These are phyloP conservation scores for Porites lobata DNA, from an alignment of 92 coral and sea anemone species.

Conservation along the genomic window DNA sequence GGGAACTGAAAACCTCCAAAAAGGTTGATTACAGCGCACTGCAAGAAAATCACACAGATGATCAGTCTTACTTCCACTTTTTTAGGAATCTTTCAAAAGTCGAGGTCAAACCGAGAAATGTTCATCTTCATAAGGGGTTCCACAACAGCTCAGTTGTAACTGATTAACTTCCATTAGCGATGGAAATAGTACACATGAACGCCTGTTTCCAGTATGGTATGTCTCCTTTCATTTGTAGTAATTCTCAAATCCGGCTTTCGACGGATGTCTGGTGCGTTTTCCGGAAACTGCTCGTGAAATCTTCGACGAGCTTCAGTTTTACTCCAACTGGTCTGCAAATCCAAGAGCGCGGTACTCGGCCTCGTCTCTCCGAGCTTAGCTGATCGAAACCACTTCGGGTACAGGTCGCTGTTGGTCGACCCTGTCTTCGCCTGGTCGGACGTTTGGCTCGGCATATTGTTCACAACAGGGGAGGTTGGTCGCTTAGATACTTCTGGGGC, in stretches of 20 bases:
- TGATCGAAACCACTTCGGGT: slow-evolving; percentile 93
- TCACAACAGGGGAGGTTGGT: slow-evolving; percentile 72
- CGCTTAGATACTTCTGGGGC: slow-evolving; percentile 75
- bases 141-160: neutral
- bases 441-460: slow-evolving; percentile 83
- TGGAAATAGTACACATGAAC: slow-evolving; percentile 94
- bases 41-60: neutral
- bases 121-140: too few species aligned
- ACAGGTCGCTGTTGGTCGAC: slow-evolving; percentile 77
- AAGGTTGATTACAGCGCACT: neutral
- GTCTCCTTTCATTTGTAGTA: slow-evolving; percentile 96
- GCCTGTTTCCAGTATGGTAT: slow-evolving; percentile 91
- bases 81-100: too few species aligned
- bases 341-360: slow-evolving; percentile 82
- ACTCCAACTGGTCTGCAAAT: slow-evolving; percentile 84
- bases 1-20: too few species aligned
- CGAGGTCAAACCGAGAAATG: too few species aligned
- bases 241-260: slow-evolving; percentile 93
- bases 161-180: slow-evolving; percentile 41
- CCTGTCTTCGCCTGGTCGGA: slow-evolving; percentile 83
- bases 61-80: too few species aligned
- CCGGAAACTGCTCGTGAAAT: slow-evolving; percentile 95
- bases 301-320: slow-evolving; percentile 89
- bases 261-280: slow-evolving; percentile 97
- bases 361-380: slow-evolving; percentile 60